Base-by-base conservation (phyloP, 2,888 invertebrate genomes). In the Lobophora halterata region DNA sequence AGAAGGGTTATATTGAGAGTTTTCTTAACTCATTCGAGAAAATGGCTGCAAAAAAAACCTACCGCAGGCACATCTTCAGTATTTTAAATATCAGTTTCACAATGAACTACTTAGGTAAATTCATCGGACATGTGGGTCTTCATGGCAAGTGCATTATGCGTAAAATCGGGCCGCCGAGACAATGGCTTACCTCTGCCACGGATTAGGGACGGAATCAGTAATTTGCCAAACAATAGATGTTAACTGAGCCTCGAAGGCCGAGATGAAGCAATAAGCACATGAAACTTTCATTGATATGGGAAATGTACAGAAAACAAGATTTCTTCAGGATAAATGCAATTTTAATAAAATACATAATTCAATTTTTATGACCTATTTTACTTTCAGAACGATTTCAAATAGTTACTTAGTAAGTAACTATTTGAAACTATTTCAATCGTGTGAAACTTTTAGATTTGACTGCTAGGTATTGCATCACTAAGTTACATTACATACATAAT, bases 161-260 rank as follows among this genome's bases (percentile, higher is more conserved):
- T 78, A 73, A 81, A 81, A 79, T 81, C 77, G 72, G 67, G 68
- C 72, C 69, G 50, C 57, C 54, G 64, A 77, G 71, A 85, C 85
- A 86, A 83, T 85, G 58, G 77, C 37, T 46, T 45, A 33, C 48
- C 50, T 61, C 55, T 63, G 69, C 66, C 62, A 70, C 72, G 65
- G 77, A 80, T 81, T 81, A 81, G 75, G 72, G 78, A 72, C 75
- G 69, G 75, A 77, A 74, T 76, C 70, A 71, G 72, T 72, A 71
- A 78, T 80, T 82, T 76, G 59, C 66, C 70, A 55, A 80, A 85
- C 83, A 85, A 85, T 86, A 71, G 76, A 72, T 67, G 74, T 67
- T 73, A 77, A 79, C 73, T 71, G 73, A 79, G 67, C 70, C 73
- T 65, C 64, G 81, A 83, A 85, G 85, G 85, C 72, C 66, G 65